Evolutionary conservation across 2,797 vertebrate genomes (phyloP), one percentile per base, ranked within the genome.

Genomic region (Hylomyscus alleni): DNA sequence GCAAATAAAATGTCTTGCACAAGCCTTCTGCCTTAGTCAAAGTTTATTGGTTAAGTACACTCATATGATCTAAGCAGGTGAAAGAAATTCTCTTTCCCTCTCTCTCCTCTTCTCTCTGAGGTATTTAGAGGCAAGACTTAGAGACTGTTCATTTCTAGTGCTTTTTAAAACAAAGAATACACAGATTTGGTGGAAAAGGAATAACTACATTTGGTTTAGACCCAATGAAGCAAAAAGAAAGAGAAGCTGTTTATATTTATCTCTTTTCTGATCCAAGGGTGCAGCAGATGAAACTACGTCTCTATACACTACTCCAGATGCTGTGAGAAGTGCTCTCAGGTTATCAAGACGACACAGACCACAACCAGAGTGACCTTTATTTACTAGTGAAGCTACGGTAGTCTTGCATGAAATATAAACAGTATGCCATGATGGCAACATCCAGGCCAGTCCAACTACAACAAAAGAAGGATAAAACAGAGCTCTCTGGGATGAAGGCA

Each of bases 121-220:
- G 20, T 62, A 54, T 80, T 82, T 82, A 85, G 76, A 87, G 44
- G 90, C 20, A 91, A 20, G 22, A 84, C 72, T 94, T 6, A 20
- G 87, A 67, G 52, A 62, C 19, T 34, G 10, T 80, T n/a, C 19
- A 84, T 94, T 89, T 78, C 29, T 75, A 31, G 20, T 47, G 40
- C 20, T 87, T 50, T 15, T n/a, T 88, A 87, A 62, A 92, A 76
- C 20, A 31, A n/a, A 91, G 19, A 75, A 85, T 56, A 86, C 13
- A 77, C 56, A 58, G 3, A 75, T 78, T 31, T 92, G 69, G 24
- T 17, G 47, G 12, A n/a, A 40, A 4, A 65, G 4, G 10, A 62
- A 15, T 52, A 31, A 17, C 40, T 86, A 29, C 58, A n/a, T 86
- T 90, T 90, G 34, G 54, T 83, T 81, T 52, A 3, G 10, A 86